Evolutionary conservation across 2,797 vertebrate species (phyloP), one percentile per base, ranked within the genome.

Genomic region (Chiloscyllium punctatum): DNA sequence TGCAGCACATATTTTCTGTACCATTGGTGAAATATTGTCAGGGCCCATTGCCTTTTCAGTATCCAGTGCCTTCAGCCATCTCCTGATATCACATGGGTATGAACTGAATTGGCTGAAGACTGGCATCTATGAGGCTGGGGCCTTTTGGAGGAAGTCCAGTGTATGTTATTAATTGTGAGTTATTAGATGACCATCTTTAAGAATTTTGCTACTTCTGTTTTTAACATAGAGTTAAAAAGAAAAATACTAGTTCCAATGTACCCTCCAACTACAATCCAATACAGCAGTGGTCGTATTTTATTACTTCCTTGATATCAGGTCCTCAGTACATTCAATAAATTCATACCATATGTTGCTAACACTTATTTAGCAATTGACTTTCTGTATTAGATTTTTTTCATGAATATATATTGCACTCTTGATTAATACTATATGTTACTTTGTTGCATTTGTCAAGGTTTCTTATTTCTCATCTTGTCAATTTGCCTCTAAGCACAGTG

Each of bases 291-390:
- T 48, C 3, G 42, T 77, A 77, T 48, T 74, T 95, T 77, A 77
- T 95, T 95, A 72, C 71, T 74, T 95, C 71, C 69, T 74, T 94
- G 94, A 74, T 94, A 33, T 94, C 94, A 53, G 94, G 94, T 42
- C 94, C 71, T 95, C 94, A 74, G 94, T 95, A 95, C 94, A 95
- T 95, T 95, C 6, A 74, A 23, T 95, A 95, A 95, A 95, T 95
- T 51, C 42, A 95, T 74, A 95, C 71, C 94, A 95, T 57, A 95
- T 95, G 94, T 74, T 72, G 71, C 94, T 48, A 95, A 77, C 71
- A 95, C 71, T 77, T 95, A 95, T 95, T 72, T 51, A 74, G 94
- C 77, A 95, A 95, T 72, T 95, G 94, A 77, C 69, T 95, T 53
- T 77, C 71, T 95, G 71, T 71, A 95, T 74, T 57, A 77, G 74